Base-by-base conservation (phyloP, 2,797 vertebrate species). In the Tachyglossus aculeatus region DNA sequence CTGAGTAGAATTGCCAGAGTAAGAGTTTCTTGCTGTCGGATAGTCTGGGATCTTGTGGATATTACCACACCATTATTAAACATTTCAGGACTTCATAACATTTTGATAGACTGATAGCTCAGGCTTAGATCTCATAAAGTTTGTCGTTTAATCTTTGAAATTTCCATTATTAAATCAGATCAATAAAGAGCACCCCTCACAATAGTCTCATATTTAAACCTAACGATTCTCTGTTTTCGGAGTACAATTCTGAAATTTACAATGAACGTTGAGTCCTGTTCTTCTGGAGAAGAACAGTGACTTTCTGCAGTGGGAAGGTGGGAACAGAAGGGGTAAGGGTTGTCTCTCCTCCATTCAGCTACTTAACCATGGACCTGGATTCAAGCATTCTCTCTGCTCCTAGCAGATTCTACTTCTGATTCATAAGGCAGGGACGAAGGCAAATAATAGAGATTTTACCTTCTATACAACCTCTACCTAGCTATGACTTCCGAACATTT, bases 131-230 rank as follows among this genome's bases (percentile, higher is more conserved):
- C 37, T 82, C 72, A 83, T 76, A 62, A 77, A 51, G 19, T 71
- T 55, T 72, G 52, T 24, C 69, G 67, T 54, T n/a, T 75, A 61
- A 52, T 71, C 41, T 77, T 77, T 61, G 22, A 54, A 68, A 77
- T 83, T 71, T 73, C 32, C 56, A 67, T 77, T 82, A 77, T 82
- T 85, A 68, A 73, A 83, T 64, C 47, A 72, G 40, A 79, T 69
- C 52, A 60, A 2, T 57, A 32, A 72, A 71, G 33, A 65, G 15
- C 34, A 40, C 73, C 33, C 7, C 18, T 43, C 25, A 47, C 25
- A 48, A 48, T 31, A 56, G n/a, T 32, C 59, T 34, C 65, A 47
- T 40, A 41, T 27, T 56, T 7, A 38, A 32, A 48, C 14, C 31
- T 5, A 52, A 19, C 5, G 24, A 43, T 24, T 54, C 16, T n/a